Evolutionary conservation across 2,888 invertebrate species (phyloP).

Genomic region (Drosophila kuntzei): DNA sequence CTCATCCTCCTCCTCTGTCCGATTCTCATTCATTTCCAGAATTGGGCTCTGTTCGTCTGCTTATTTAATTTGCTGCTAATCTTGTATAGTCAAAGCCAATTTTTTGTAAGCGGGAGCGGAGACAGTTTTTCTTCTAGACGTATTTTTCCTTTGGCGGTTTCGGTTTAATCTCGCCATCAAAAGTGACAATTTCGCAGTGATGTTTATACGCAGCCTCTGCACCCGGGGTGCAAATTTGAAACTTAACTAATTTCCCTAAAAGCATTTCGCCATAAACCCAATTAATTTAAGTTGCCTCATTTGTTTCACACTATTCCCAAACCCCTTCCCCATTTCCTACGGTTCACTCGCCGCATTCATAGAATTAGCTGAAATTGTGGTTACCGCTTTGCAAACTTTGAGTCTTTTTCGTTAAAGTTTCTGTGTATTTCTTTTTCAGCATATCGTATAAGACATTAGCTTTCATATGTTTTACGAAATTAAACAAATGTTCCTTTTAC

Average conservation of each 20-base stretch:
- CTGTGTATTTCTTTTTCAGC: conserved; percentile 10
- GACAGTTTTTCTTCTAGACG: conserved; percentile 16
- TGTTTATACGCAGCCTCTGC: conserved; percentile 43
- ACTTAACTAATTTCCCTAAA: conserved; percentile 77
- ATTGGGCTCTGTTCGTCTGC: conserved; percentile 61
- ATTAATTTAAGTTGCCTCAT: conserved; percentile 77
- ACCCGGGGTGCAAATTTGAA: conserved; percentile 53
- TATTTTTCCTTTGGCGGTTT: conserved; percentile 43
- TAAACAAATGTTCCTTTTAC: background rate
- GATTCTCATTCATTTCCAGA: conserved; percentile 54
- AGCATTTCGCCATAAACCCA: conserved; percentile 80
- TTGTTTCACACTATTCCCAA: conserved; percentile 61
- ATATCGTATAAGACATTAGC: conserved; percentile 2
- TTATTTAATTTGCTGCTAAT: conserved; percentile 82
- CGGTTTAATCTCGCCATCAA: conserved; percentile 67
- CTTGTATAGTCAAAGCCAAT: conserved; percentile 68
- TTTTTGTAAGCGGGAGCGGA: conserved; percentile 26
- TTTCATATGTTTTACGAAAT: background rate
- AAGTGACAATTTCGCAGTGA: conserved; percentile 72
- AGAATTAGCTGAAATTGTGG: conserved; percentile 67
- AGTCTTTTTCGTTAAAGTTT: conserved; percentile 11
- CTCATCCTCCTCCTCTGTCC: background rate
- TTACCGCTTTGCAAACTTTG: conserved; percentile 43
- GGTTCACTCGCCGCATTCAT: conserved; percentile 9
- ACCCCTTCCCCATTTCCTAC: background rate